These are phyloP conservation scores for Vulpes vulpes DNA, from an alignment of 2,113 vertebrate species.

Conservation along the genomic window DNA sequence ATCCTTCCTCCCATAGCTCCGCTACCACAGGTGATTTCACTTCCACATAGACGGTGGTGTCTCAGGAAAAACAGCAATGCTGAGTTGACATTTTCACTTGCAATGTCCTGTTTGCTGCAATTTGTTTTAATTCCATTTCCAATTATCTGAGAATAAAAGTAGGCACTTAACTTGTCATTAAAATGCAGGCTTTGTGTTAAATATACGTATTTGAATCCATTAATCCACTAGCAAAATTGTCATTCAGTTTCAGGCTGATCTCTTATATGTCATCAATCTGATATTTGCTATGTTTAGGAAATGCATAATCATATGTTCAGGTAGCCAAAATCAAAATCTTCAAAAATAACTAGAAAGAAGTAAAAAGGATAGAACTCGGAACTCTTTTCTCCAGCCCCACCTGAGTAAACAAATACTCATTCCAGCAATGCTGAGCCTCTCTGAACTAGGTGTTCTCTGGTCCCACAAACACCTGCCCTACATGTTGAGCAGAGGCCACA, in stretches of 20 bases:
- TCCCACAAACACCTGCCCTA: not conserved
- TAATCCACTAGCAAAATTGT: not conserved
- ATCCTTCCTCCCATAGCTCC: not conserved
- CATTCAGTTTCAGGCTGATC: not conserved
- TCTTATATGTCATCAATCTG: not conserved
- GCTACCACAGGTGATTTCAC: conserved; percentile 70
- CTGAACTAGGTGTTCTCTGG: not conserved
- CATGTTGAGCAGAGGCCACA: not conserved
- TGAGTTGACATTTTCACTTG: conserved; percentile 70
- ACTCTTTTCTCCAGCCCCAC: not conserved
- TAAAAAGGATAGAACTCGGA: not conserved
- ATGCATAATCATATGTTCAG: not conserved
- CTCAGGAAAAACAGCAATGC: conserved; percentile 38
- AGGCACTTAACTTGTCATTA: conserved; percentile 42
- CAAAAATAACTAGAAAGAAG: not conserved
- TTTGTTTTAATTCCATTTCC: conserved; percentile 67
- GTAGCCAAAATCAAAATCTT: not conserved
- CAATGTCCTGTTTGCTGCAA: conserved; percentile 29
- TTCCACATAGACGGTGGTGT: conserved; percentile 58
- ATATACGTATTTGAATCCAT: not conserved
- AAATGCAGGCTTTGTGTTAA: conserved; percentile 53
- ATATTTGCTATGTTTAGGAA: not conserved
- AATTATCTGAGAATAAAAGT: conserved; percentile 51
- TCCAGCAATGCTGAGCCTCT: not conserved
- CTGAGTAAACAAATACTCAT: not conserved